phyloP scores from a whole-genome alignment of 2,888 invertebrate species.

The Cataglyphis rosenhaueri region DNA sequence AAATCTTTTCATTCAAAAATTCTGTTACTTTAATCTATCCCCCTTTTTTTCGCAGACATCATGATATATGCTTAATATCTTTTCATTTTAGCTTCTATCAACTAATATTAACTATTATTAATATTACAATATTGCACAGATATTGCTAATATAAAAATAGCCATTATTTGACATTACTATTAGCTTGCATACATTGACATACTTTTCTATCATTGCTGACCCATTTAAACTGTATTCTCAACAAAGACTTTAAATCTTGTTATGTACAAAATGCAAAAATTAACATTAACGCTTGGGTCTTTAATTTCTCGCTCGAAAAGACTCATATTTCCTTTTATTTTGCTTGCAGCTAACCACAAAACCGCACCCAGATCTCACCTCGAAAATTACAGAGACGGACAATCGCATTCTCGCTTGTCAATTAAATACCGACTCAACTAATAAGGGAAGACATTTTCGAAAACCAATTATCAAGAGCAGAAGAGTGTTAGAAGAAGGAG shows the following conservation, averaged over 20 bases:
- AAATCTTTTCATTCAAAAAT: not conserved
- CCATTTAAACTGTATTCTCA: not conserved
- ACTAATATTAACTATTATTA: slow-evolving; percentile 6
- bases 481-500: not conserved
- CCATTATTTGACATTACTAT: not conserved
- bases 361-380: slow-evolving; percentile 68
- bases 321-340: not conserved
- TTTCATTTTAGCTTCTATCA: not conserved
- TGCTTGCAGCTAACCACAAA: slow-evolving; percentile 66
- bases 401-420: slow-evolving; percentile 18
- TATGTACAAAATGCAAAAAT: not conserved
- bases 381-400: slow-evolving; percentile 3
- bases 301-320: not conserved
- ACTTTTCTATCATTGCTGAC: slow-evolving; percentile 5
- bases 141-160: not conserved
- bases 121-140: not conserved
- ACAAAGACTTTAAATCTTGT: not conserved
- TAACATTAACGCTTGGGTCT: not conserved
- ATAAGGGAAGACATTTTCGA: not conserved
- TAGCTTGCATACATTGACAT: slow-evolving; percentile 16
- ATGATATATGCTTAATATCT: not conserved
- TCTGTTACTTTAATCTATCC: not conserved
- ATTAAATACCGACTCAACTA: not conserved
- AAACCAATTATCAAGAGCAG: not conserved
- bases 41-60: not conserved